Percentiles rank a stretch among this genome's conserved stretches.
Evolutionary conservation across 2,113 vertebrate genomes (phyloP).

Genomic region (Platysternon megacephalum): DNA sequence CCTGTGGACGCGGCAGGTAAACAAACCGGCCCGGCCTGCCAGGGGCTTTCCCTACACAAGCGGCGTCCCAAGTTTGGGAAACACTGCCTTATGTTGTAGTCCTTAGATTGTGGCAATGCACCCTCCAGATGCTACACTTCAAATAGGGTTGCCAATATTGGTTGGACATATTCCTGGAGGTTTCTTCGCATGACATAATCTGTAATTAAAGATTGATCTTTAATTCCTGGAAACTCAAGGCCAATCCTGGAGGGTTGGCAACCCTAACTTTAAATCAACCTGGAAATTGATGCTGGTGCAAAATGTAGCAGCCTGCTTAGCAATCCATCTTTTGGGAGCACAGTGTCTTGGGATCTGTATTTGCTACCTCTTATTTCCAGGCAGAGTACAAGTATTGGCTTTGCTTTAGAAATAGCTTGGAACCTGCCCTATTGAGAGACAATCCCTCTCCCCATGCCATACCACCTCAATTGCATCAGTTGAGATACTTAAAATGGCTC

Average conservation of each 20-base stretch:
- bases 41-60: too few relatives aligned
- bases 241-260: too few relatives aligned
- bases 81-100: background rate
- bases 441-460: background rate
- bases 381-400: accelerated
- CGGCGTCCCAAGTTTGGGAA: too few relatives aligned
- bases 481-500: background rate
- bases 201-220: too few relatives aligned
- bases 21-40: too few relatives aligned
- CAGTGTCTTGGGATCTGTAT: background rate
- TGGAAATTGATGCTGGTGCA: background rate
- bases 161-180: too few relatives aligned
- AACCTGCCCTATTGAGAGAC: background rate
- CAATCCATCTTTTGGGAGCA: background rate
- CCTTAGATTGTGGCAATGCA: background rate
- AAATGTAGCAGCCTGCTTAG: background rate
- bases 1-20: too few relatives aligned
- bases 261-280: background rate
- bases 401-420: background rate
- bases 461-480: background rate
- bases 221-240: too few relatives aligned
- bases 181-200: too few relatives aligned
- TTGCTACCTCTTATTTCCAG: background rate
- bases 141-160: too few relatives aligned
- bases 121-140: background rate